phyloP scores from a whole-genome alignment of 2,888 invertebrate species.

The Ophioninae sp. region DNA sequence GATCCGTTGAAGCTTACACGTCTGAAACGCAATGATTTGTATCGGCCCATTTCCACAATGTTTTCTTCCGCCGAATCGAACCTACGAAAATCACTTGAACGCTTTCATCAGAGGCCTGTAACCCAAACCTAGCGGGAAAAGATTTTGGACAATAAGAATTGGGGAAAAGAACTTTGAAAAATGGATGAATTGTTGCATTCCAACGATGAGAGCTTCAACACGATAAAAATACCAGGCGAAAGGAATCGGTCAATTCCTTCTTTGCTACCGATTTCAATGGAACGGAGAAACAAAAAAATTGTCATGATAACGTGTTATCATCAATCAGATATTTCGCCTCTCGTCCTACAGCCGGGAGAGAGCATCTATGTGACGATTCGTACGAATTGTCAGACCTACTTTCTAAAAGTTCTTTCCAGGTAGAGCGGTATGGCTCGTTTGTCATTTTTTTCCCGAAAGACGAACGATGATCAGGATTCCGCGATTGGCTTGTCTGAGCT shows the following conservation, averaged over 20 bases:
- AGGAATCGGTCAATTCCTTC: too few species aligned
- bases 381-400: constrained; percentile 46
- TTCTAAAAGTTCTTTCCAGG: constrained; percentile 49
- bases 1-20: not conserved
- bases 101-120: not conserved
- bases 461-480: constrained; percentile 15
- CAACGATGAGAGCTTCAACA: too few species aligned
- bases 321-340: not conserved
- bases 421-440: constrained; percentile 37
- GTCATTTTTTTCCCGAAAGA: constrained; percentile 35
- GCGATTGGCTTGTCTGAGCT: constrained; percentile 30
- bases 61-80: not conserved
- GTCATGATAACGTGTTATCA: not conserved
- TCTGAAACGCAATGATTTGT: not conserved
- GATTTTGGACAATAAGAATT: too few species aligned
- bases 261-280: not conserved
- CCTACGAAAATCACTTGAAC: not conserved
- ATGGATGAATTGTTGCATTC: too few species aligned
- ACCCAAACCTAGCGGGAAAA: too few species aligned
- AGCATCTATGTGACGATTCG: not conserved
- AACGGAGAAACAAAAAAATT: not conserved
- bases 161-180: too few species aligned
- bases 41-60: not conserved
- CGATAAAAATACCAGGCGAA: not conserved
- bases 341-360: not conserved